Conservation (phyloP, 2,888 invertebrate species). For the Branchellion lobata region DNA sequence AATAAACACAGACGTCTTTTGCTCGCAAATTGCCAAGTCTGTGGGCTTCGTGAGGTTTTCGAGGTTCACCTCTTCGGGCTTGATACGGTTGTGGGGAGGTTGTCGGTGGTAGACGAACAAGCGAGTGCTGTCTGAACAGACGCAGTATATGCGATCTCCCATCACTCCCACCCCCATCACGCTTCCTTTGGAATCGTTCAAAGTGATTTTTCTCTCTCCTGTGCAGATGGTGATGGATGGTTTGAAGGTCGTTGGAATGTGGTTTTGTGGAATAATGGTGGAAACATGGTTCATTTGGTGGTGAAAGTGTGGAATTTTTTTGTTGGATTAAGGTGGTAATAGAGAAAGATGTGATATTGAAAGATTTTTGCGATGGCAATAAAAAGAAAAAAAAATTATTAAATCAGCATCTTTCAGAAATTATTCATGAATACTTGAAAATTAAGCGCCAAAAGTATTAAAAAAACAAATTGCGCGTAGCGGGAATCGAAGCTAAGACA, state of each 20-base stretch:
- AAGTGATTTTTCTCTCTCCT: neutral
- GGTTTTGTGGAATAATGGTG: neutral
- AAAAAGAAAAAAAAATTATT: neutral
- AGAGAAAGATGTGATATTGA: neutral
- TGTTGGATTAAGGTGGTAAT: neutral
- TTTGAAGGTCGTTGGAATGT: too few relatives aligned
- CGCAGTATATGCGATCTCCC: neutral
- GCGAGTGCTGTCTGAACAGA: neutral
- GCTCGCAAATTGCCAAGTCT: neutral
- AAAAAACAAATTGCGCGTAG: neutral
- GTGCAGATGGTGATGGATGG: too few relatives aligned
- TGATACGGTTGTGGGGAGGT: slow-evolving; percentile 1
- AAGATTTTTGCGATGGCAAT: neutral
- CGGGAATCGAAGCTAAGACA: too few relatives aligned
- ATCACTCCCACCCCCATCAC: slow-evolving; percentile 2
- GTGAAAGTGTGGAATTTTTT: neutral
- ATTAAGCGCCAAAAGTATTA: neutral
- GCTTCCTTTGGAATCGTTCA: slow-evolving; percentile 3
- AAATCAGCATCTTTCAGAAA: neutral
- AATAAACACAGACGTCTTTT: neutral
- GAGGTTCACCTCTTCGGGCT: neutral
- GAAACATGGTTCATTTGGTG: neutral
- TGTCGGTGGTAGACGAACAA: neutral
- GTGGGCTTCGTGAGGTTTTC: neutral
- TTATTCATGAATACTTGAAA: neutral